These are phyloP conservation scores for Albula goreensis DNA, from an alignment of 2,113 vertebrate genomes.

Conservation along the genomic window DNA sequence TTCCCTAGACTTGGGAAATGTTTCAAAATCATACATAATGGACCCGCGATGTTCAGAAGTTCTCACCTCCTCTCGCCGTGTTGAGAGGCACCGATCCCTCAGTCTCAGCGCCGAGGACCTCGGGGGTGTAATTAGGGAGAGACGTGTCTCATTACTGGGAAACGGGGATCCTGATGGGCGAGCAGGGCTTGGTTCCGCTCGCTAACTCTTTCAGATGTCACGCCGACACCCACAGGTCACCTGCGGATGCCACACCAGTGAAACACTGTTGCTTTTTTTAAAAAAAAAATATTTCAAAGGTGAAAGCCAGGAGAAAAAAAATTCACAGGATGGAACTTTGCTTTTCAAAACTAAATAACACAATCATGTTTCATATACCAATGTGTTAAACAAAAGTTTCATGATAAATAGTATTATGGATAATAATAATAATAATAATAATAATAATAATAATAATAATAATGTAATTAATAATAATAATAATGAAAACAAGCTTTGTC, in stretches of 20 bases:
- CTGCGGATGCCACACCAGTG: no score
- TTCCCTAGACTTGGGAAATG: constrained; percentile 93
- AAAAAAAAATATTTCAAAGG: background rate
- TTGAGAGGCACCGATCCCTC: constrained; percentile 55
- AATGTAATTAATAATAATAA: background rate
- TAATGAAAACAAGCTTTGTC: no score
- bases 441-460: background rate
- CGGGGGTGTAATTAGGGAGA: constrained; percentile 13
- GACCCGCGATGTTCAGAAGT: constrained; percentile 95
- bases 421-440: background rate
- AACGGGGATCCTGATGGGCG: background rate
- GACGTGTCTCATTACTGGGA: constrained; percentile 6
- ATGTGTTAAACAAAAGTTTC: background rate
- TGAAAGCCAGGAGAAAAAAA: background rate
- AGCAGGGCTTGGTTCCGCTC: background rate
- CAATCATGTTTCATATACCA: background rate
- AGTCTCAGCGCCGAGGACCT: constrained; percentile 60
- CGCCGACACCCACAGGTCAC: background rate
- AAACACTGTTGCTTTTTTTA: background rate
- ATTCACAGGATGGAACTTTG: background rate
- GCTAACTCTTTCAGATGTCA: background rate
- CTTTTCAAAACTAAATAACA: background rate
- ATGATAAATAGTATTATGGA: background rate
- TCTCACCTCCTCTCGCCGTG: constrained; percentile 65
- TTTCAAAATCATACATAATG: constrained; percentile 97